Conservation (phyloP, 2,113 vertebrate species). For the Notechis scutatus region DNA sequence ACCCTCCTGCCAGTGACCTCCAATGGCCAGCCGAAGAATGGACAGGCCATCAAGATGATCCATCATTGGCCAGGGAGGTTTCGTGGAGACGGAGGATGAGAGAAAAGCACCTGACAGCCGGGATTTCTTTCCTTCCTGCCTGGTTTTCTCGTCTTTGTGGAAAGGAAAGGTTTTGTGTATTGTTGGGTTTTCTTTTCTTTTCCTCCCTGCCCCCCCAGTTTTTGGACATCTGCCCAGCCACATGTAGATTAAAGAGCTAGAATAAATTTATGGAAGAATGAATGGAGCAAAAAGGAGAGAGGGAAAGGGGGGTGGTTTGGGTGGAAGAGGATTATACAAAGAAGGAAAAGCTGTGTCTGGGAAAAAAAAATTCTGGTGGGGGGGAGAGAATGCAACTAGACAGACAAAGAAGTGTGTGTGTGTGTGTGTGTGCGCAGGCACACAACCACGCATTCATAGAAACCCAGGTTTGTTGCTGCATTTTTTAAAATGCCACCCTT, state of each 20-base stretch:
- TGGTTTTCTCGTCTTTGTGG: slow-evolving; percentile 29
- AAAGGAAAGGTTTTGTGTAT: slow-evolving; percentile 60
- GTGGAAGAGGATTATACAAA: slow-evolving; percentile 51
- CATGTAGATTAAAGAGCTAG: slow-evolving; percentile 82
- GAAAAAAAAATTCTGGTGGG: no score
- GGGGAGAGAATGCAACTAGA: slow-evolving; percentile 18
- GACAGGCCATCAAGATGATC: no score
- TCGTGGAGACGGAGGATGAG: not conserved
- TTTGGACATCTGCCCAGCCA: slow-evolving; percentile 98
- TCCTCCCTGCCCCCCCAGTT: slow-evolving; percentile 28
- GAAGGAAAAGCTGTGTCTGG: slow-evolving; percentile 24
- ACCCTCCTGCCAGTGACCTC: no score
- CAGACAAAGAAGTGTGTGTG: slow-evolving; percentile 37
- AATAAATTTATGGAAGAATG: slow-evolving; percentile 75
- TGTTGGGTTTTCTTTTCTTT: slow-evolving; percentile 27
- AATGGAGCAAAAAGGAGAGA: slow-evolving; percentile 43
- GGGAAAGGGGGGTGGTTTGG: slow-evolving; percentile 31
- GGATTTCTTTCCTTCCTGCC: not conserved
- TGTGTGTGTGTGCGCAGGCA: not conserved
- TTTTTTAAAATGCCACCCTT: not conserved
- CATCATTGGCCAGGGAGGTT: no score
- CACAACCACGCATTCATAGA: not conserved
- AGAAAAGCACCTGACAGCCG: slow-evolving; percentile 34
- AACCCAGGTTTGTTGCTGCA: not conserved
- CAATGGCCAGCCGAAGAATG: no score